Base-by-base conservation (phyloP, 2,888 invertebrate genomes). In the Heliothis peltigera region DNA sequence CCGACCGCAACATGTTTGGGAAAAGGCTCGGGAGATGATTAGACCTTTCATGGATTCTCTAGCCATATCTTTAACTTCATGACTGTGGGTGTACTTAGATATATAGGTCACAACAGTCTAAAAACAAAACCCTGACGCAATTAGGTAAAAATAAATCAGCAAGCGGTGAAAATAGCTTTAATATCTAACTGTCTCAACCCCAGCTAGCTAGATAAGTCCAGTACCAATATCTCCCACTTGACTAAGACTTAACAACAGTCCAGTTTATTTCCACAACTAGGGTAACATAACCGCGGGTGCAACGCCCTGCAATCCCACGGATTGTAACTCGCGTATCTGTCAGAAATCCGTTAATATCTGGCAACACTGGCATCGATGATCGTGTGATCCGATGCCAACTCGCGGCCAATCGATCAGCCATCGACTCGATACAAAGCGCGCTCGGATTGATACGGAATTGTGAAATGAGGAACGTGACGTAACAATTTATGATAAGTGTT, bases 381-480 rank as follows among this genome's bases (percentile, higher is more conserved):
- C 68, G 59, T 77, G 60, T 79, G 79, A 79, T 77, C 79, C 51
- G 54, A 65, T 79, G 79, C 79, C 79, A 79, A 77, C 64, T 70
- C 57, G 55, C 70, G 62, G 52, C 44, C 70, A 32, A 75, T 74
- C 65, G 65, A 75, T 74, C 74, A 64, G 46, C 53, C 25, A 70
- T 74, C 70, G 47, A 59, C 55, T 68, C 68, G 70, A 70, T 75
- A 74, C 72, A 74, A 73, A 64, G 53, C 74, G 51, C 72, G 74
- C 64, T 49, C 49, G 56, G 54, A 68, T 64, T 73, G 74, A 73
- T 74, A 57, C 57, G 54, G 60, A 58, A 73, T 74, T 59, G 64
- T 51, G 64, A 74, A 73, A 73, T 74, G 64, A 32, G 42, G 25
- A 43, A 19, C 10, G 56, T 73, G 60, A 61, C 74, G 72, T 73